Evolutionary conservation across 2,888 invertebrate species (phyloP), one percentile per base, ranked within the genome.

Genomic region (Apoderus coryli): DNA sequence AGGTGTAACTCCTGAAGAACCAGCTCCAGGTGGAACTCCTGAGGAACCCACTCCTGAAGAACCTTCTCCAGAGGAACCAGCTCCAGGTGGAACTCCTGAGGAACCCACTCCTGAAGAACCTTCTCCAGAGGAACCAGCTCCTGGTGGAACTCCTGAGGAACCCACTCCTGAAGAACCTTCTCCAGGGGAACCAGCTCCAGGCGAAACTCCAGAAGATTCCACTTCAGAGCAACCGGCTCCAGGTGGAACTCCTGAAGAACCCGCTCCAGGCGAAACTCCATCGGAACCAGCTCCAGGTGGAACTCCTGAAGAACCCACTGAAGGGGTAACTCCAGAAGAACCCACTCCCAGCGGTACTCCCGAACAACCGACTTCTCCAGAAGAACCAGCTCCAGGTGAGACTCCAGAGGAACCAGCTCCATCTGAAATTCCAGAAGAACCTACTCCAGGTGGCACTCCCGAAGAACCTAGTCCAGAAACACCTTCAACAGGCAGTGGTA

Each of bases 111-210:
- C 45, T 3, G 35, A 27, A 16, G 31, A 34, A 13, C 37, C 44
- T 5, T 37, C 47, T 13, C 19, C 29, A 10, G 36, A 29, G 14
- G 42, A 34, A 24, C 44, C 42, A 33, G 43, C 31, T n/a, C n/a
- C n/a, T 9, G 33, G 39, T 13, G 35, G 44, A 3, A 33, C 31
- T 23, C 31, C 35, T n/a, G 32, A 37, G 5, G 32, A 42, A 10
- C 19, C 23, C 13, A 31, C 29, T 12, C 39, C 29, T 26, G 42
- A 38, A 24, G 42, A 29, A 11, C n/a, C n/a, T n/a, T n/a, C n/a
- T n/a, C n/a, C n/a, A n/a, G n/a, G n/a, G n/a, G n/a, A n/a, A n/a
- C n/a, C n/a, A n/a, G 25, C 9, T n/a, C 16, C 26, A 2, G 31
- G 23, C 16, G 16, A 29, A 10, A 15, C 27, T 4, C 27, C 16